Evolutionary conservation across 2,888 invertebrate genomes (phyloP).

Genomic region (Diarsia dahlii): DNA sequence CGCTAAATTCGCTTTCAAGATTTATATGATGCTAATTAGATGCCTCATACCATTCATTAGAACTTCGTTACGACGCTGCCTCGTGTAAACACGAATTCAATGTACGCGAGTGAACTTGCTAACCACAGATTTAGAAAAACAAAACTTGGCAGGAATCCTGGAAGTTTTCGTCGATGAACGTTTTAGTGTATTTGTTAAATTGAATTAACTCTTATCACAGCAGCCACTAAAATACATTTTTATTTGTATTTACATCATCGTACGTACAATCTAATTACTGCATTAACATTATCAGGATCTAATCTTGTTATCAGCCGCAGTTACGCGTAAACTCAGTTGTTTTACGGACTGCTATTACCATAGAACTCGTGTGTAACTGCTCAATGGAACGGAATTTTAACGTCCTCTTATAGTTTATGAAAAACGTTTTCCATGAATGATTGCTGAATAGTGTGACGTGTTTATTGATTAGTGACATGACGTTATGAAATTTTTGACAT

Average conservation of each 20-base stretch:
- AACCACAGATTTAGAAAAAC: constrained; percentile 40
- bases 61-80: constrained; percentile 55
- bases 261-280: constrained; percentile 66
- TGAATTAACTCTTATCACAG: constrained; percentile 49
- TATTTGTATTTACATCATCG: constrained; percentile 62
- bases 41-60: constrained; percentile 65
- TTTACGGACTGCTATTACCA: constrained; percentile 48
- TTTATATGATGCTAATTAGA: constrained; percentile 65
- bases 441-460: constrained; percentile 29
- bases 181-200: constrained; percentile 44
- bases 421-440: constrained; percentile 30
- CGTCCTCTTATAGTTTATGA: constrained; percentile 19
- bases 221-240: constrained; percentile 38
- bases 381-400: constrained; percentile 32
- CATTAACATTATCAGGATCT: constrained; percentile 66
- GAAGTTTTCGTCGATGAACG: constrained; percentile 7
- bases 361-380: constrained; percentile 23
- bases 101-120: constrained; percentile 38
- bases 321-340: constrained; percentile 57
- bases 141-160: constrained; percentile 23
- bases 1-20: constrained; percentile 53
- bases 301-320: constrained; percentile 65
- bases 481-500: constrained; percentile 52
- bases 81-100: constrained; percentile 51
- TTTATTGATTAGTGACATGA: constrained; percentile 45